phyloP scores from a whole-genome alignment of 2,888 invertebrate species.

The Enchytraeus crypticus region DNA sequence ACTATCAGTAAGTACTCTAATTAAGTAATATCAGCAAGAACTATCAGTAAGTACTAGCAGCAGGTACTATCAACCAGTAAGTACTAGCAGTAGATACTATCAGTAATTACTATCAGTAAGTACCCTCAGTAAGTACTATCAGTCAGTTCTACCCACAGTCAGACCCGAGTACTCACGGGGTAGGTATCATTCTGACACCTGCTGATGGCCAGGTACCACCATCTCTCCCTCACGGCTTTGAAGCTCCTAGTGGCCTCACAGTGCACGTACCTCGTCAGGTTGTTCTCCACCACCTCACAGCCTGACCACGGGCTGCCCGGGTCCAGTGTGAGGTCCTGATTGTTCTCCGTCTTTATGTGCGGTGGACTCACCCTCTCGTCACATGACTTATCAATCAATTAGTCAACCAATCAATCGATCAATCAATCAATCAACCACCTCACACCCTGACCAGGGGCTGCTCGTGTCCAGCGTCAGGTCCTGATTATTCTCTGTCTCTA shows the following conservation, averaged over 20 bases:
- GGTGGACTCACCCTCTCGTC: constrained; percentile 67
- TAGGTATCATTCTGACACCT: constrained; percentile 55
- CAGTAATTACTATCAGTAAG: no score
- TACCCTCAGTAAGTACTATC: no score
- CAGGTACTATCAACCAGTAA: no score
- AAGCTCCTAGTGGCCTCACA: constrained; percentile 56
- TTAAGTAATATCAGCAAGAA: no score
- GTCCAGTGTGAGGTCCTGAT: constrained; percentile 61
- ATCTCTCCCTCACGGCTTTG: constrained; percentile 70
- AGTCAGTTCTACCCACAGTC: no score
- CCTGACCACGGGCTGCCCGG: constrained; percentile 21
- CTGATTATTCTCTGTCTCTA: constrained; percentile 62
- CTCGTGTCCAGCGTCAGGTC: constrained; percentile 52
- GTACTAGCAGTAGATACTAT: no score
- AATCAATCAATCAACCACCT: no score
- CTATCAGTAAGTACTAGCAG: no score
- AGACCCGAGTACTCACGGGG: constrained; percentile 1
- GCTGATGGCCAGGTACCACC: constrained; percentile 87
- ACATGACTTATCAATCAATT: no score
- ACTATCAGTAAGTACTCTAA: no score
- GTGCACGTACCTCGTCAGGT: background rate
- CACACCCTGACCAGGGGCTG: constrained; percentile 25
- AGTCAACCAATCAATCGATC: no score
- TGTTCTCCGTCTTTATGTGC: constrained; percentile 56
- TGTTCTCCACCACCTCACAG: constrained; percentile 15